Evolutionary conservation across 2,113 vertebrate genomes (phyloP), one percentile per base, ranked within the genome.

Genomic region (Corythoichthys haematopterus): DNA sequence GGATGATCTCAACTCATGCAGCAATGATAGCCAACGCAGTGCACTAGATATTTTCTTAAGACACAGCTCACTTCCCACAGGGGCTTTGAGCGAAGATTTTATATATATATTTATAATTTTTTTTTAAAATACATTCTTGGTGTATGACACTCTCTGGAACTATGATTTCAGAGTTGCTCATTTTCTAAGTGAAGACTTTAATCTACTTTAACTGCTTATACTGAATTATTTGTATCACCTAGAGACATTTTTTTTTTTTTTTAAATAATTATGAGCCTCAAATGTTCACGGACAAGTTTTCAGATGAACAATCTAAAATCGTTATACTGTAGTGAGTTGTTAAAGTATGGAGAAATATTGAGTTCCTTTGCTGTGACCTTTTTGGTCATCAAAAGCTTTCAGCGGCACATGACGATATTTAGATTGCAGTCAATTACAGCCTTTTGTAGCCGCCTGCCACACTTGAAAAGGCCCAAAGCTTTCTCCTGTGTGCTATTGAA

Each of bases 1-100:
- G 70, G 65, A 83, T 83, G 77, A 82, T 76, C 80, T 88, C 81
- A 81, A 73, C 69, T 70, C 65, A 20, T 63, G 69, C 35, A 76
- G 66, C 70, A 40, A 55, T 47, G 65, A 84, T 82, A 76, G 68
- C 66, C 74, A 74, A 43, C 46, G 71, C 63, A 38, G 69, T 10
- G 55, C 45, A 7, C 66, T 43, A 52, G 67, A 66, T 66, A 79
- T 70, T 76, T 72, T 65, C 46, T 67, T 9, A 35, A 75, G 72
- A 74, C 61, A 62, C 15, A 72, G 76, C 65, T 75, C 61, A 65
- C 74, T 74, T 86, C 79, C 78, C 80, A 75, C 71, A 70, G 76
- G 72, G 58, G 63, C 60, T 33, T 46, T 59, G 68, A 68, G 66
- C 74, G 70, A 36, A 16, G 48, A 48, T 69, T 68, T 78, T 65